phyloP scores from a whole-genome alignment of 1,140 invertebrate genomes.

The Formica selysi region DNA sequence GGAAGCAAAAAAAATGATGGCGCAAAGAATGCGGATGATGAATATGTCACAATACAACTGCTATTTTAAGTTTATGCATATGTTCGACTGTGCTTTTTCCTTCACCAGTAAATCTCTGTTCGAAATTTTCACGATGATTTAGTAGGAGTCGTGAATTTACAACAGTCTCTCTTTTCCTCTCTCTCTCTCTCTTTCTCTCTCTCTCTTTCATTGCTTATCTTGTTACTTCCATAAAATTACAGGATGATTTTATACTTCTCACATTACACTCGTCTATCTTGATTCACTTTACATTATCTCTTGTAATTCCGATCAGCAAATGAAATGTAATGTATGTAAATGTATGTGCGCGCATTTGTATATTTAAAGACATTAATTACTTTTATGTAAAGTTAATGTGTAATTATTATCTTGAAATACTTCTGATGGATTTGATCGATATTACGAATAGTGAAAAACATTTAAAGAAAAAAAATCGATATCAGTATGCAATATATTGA shows the following conservation, averaged over 20 bases:
- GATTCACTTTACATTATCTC: background rate
- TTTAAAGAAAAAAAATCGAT: background rate
- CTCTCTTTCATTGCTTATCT: background rate
- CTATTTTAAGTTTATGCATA: background rate
- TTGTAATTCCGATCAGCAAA: background rate
- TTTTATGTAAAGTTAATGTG: background rate
- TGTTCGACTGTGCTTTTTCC: background rate
- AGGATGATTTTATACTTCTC: background rate
- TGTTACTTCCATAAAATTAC: background rate
- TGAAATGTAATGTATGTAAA: background rate
- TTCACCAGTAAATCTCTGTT: background rate
- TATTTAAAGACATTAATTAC: background rate
- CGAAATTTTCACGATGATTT: slow-evolving; percentile 19
- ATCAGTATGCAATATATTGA: background rate
- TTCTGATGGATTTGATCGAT: background rate
- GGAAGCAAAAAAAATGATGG: background rate
- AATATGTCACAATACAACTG: background rate
- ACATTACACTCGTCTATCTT: background rate
- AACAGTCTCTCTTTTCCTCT: too few species aligned
- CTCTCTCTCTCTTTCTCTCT: too few species aligned
- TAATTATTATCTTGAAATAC: background rate
- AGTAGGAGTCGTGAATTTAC: background rate
- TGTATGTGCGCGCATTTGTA: background rate
- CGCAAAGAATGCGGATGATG: background rate
- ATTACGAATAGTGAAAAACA: background rate